Evolutionary conservation across 2,797 vertebrate species (phyloP), one percentile per base, ranked within the genome.

Genomic region (Hoplostethus atlanticus): DNA sequence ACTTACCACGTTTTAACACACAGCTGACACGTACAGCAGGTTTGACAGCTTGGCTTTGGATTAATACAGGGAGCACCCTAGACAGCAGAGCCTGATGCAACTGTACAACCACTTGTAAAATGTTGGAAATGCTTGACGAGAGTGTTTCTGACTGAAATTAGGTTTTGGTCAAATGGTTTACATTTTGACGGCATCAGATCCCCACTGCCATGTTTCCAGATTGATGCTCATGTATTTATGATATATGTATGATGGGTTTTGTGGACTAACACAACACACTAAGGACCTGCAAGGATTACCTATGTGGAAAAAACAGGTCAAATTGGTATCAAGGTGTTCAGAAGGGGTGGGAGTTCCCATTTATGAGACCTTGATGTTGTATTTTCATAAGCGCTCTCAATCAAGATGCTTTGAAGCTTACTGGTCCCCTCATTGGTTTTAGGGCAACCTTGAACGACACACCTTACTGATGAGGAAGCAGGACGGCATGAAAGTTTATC

Each of bases 351-450:
- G 8, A 28, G 21, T 54, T 71, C 55, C 48, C 63, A 46, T 75
- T 73, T 74, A 63, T 76, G 25, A 12, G 52, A 30, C 25, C 12
- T 30, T 54, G 6, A 54, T 25, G 31, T 54, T 30, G 5, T 64
- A 77, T 66, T 69, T 77, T 77, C 69, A 81, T 66, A 44, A 36
- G 9, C n/a, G 17, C 59, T 68, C 68, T 60, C 55, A 38, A 64
- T 76, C 30, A 50, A 50, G 70, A 79, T 38, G 60, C 47, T 80
- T 65, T 16, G 52, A 55, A 55, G 59, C 36, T 65, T 60, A 54
- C 55, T 12, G 47, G 28, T 77, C 31, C 74, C 38, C 38, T 40
- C 13, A 1, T 25, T 34, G 60, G 67, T 28, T 70, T 55, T 54
- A 59, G 47, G 67, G 44, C 56, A 61, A 57, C 57, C 13, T 28